phyloP scores from a whole-genome alignment of 2,113 vertebrate species.

The Microtus pennsylvanicus region DNA sequence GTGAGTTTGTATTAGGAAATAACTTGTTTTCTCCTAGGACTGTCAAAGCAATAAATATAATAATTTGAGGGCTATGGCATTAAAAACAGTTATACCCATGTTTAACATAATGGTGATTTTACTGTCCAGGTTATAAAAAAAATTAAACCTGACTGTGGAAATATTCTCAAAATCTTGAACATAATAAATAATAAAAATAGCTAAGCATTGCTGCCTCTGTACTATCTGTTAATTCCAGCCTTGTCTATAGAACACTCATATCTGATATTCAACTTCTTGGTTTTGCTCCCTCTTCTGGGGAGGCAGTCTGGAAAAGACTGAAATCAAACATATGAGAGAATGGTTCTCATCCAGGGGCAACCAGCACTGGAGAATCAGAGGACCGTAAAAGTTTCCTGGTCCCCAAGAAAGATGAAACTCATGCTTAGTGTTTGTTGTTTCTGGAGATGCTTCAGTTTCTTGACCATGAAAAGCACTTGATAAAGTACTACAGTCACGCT shows the following conservation, averaged over 20 bases:
- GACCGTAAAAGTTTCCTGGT: not conserved
- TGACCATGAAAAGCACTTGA: not conserved
- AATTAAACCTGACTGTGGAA: not conserved
- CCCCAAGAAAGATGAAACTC: not conserved
- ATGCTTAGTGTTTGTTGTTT: not conserved
- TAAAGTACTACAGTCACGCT: not conserved
- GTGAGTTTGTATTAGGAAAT: not conserved
- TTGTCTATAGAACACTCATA: fast-evolving
- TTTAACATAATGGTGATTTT: not conserved
- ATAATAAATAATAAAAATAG: not conserved
- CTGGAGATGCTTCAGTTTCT: not conserved
- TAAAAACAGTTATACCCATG: not conserved
- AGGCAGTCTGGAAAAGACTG: not conserved
- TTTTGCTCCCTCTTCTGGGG: not conserved
- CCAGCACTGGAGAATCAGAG: not conserved
- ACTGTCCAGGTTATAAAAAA: not conserved
- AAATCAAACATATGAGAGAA: not conserved
- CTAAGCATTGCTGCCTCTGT: not conserved
- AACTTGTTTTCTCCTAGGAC: not conserved
- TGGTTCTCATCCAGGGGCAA: not conserved
- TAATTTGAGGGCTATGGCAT: not conserved
- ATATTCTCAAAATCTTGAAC: not conserved
- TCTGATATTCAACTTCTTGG: too few relatives aligned
- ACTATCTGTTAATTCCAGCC: fast-evolving
- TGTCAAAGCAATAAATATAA: not conserved